These are phyloP conservation scores for Agapostemon virescens DNA, from an alignment of 2,888 invertebrate species.

Conservation along the genomic window DNA sequence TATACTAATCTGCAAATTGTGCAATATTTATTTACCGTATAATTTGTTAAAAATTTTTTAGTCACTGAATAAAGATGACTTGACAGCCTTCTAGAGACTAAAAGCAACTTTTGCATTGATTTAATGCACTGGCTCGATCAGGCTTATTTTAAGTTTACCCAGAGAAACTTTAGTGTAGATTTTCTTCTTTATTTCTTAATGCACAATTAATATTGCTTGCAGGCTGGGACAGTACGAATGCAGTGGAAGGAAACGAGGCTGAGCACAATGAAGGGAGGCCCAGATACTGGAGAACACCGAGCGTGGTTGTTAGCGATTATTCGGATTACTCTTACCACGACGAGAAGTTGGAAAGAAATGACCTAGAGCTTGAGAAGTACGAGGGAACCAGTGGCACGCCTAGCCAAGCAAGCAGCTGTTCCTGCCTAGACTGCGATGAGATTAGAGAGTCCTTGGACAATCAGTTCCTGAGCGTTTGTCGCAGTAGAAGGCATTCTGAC, in stretches of 20 bases:
- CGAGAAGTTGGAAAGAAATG: conserved; percentile 75
- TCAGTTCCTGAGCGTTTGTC: conserved; percentile 70
- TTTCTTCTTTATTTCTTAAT: not conserved
- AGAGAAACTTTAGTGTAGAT: not conserved
- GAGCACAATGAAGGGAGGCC: conserved; percentile 75
- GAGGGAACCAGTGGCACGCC: conserved; percentile 71
- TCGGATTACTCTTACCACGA: conserved; percentile 85
- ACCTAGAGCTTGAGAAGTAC: conserved; percentile 75
- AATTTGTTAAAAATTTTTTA: too few species aligned
- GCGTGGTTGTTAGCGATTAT: conserved; percentile 93
- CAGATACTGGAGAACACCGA: conserved; percentile 89
- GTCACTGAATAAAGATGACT: not conserved
- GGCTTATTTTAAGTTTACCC: not conserved
- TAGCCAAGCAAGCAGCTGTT: conserved; percentile 77
- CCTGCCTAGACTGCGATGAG: conserved; percentile 77
- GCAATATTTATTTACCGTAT: too few species aligned
- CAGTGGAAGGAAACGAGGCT: conserved; percentile 70
- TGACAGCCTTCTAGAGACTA: not conserved
- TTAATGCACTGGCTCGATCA: not conserved
- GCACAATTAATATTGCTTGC: conserved; percentile 28
- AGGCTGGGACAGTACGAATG: conserved; percentile 73
- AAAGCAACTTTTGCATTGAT: not conserved
- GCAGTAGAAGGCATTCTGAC: conserved; percentile 76
- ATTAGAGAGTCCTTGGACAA: conserved; percentile 67
- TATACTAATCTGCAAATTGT: not conserved